A percentile compares a stretch with the other conserved stretches of the same genome.
phyloP scores from a whole-genome alignment of 2,888 invertebrate species.

The Eristalis intricaria region DNA sequence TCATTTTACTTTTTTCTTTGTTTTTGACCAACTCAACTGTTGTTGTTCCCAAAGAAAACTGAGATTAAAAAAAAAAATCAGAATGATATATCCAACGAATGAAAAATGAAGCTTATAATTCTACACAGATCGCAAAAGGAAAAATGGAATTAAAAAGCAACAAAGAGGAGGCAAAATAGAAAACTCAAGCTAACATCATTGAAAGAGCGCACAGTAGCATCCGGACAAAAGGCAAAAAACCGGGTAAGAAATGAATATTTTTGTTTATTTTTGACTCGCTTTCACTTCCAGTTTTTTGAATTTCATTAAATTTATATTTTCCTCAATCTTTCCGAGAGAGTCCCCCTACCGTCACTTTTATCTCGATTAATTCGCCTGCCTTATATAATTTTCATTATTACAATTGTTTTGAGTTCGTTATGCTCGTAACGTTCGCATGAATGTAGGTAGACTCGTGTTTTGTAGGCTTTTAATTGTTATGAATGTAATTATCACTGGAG shows the following conservation, averaged over 20 bases:
- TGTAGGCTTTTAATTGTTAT: conserved; percentile 28
- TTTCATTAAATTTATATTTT: neutral
- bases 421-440: neutral
- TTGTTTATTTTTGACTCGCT: conserved; percentile 15
- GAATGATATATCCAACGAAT: conserved; percentile 43
- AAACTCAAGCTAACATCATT: conserved; percentile 17
- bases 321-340: neutral
- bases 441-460: conserved; percentile 3
- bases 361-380: conserved; percentile 9
- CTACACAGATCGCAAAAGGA: conserved; percentile 15
- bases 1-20: no score
- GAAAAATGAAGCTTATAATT: conserved; percentile 64
- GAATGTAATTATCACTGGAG: conserved; percentile 8
- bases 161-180: conserved; percentile 5
- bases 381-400: conserved; percentile 26
- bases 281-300: conserved; percentile 1
- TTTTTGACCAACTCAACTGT: conserved; percentile 49
- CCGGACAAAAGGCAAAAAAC: conserved; percentile 49
- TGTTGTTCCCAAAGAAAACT: conserved; percentile 58
- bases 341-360: neutral
- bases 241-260: conserved; percentile 48
- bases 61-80: conserved; percentile 31
- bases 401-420: conserved; percentile 21
- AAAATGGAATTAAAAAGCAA: conserved; percentile 12
- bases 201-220: conserved; percentile 33